Percentiles rank a stretch among this genome's conserved stretches.
Evolutionary conservation across 2,113 vertebrate species (phyloP).

Genomic region (Pitta sordida): DNA sequence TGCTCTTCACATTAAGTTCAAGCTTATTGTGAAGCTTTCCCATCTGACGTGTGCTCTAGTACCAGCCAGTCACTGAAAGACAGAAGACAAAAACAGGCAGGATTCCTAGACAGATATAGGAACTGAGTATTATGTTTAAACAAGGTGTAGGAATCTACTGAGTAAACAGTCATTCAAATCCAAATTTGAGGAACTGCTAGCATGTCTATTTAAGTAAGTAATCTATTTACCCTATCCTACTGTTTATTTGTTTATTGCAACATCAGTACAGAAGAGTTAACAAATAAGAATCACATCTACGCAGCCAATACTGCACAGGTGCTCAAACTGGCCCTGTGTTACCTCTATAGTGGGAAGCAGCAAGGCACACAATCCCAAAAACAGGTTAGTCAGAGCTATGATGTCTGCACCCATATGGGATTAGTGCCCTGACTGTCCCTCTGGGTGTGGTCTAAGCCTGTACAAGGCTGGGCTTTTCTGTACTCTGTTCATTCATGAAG

Average conservation of each 20-base stretch:
- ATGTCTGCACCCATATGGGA: accelerated
- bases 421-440: neutral
- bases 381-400: neutral
- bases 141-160: neutral
- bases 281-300: neutral
- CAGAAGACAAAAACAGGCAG: neutral
- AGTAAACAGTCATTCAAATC: neutral
- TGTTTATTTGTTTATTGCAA: neutral
- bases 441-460: neutral
- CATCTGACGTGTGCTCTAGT: neutral
- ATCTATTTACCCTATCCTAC: neutral
- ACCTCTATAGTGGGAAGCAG: neutral
- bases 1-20: neutral
- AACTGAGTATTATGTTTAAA: neutral
- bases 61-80: neutral
- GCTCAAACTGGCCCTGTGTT: neutral
- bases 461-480: neutral
- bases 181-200: neutral
- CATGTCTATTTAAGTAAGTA: neutral
- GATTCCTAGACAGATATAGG: neutral
- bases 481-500: neutral
- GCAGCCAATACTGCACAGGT: neutral
- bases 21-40: neutral
- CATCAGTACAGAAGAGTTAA: neutral
- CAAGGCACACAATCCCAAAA: neutral